Evolutionary conservation across 2,888 invertebrate genomes (phyloP), one percentile per base, ranked within the genome.

Genomic region (Agonum fuliginosum): DNA sequence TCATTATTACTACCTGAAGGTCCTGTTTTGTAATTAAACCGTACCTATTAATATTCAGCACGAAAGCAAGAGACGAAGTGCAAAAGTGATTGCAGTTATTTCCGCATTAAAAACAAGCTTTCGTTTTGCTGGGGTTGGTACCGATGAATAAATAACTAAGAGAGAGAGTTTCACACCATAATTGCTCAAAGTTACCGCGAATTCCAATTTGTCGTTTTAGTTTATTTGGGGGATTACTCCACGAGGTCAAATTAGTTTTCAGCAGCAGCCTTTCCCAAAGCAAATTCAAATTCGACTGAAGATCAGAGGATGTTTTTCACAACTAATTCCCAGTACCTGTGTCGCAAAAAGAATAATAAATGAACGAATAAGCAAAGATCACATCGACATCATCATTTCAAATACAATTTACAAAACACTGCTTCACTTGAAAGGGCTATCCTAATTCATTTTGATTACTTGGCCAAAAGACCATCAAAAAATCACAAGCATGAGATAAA

Each of bases 391-490:
- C 54, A 24, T 54, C 58, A 62, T 27, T 62, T 62, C 30, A 62
- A 62, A 62, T 62, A 30, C 58, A 62, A 62, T 62, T 62, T 62
- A 62, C 58, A 62, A 62, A 62, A 62, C 58, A 62, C 14, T 62
- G 58, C 58, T 10, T 62, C 30, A 62, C 58, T 62, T 62, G 58
- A 81, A 81, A 78, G 79, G 80, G 80, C 79, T 79, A 79, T 77
- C 76, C 73, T 79, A 79, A 81, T 79, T 78, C 75, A 78, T 76
- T 78, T 80, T 79, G 78, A 80, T 81, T 81, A 79, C 78, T 79
- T 79, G 72, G 78, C 24, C 71, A 67, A 79, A 79, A 80, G 81
- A 83, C 80, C 80, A 80, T 80, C 79, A 81, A 83, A 81, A 83
- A 84, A 83, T 83, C 58, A 62, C 58, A 62, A 62, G 58, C 58